These are phyloP conservation scores for Sarcophaga rosellei DNA, from an alignment of 2,888 invertebrate genomes.

Conservation along the genomic window DNA sequence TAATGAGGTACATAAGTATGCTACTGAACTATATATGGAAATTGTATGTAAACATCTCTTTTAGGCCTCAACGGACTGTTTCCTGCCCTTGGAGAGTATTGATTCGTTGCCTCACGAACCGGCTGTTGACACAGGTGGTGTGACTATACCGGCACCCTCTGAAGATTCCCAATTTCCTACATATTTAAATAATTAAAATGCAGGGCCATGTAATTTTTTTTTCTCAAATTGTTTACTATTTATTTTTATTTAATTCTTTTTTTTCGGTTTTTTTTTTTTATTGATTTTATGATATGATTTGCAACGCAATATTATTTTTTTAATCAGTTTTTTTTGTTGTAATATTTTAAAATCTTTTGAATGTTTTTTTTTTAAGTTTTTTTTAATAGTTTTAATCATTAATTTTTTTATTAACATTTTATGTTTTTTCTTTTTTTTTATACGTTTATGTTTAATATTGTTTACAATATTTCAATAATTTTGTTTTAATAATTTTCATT, in stretches of 20 bases:
- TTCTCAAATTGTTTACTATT: constrained; percentile 68
- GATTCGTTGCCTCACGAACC: constrained; percentile 79
- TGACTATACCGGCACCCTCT: constrained; percentile 79
- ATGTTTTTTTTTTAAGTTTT: constrained; percentile 46
- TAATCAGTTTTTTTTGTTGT: constrained; percentile 56
- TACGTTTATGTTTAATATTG: constrained; percentile 40
- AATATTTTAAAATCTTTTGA: constrained; percentile 61
- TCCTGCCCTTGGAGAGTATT: constrained; percentile 78
- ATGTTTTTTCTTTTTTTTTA: constrained; percentile 42
- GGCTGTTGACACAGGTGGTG: constrained; percentile 79
- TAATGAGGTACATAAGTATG: constrained; percentile 73
- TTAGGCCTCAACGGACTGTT: constrained; percentile 79
- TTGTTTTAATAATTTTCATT: constrained; percentile 8
- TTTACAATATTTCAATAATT: constrained; percentile 27
- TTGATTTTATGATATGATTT: constrained; percentile 74
- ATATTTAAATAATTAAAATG: constrained; percentile 71
- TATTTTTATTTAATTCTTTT: constrained; percentile 64
- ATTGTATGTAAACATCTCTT: constrained; percentile 15
- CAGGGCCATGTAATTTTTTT: constrained; percentile 35
- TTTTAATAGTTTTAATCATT: constrained; percentile 46
- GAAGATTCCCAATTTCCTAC: constrained; percentile 80
- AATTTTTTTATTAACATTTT: constrained; percentile 63
- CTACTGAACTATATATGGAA: background rate
- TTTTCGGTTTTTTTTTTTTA: constrained; percentile 46
- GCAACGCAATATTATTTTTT: constrained; percentile 70